phyloP scores from a whole-genome alignment of 2,113 vertebrate species.

The Etheostoma spectabile region DNA sequence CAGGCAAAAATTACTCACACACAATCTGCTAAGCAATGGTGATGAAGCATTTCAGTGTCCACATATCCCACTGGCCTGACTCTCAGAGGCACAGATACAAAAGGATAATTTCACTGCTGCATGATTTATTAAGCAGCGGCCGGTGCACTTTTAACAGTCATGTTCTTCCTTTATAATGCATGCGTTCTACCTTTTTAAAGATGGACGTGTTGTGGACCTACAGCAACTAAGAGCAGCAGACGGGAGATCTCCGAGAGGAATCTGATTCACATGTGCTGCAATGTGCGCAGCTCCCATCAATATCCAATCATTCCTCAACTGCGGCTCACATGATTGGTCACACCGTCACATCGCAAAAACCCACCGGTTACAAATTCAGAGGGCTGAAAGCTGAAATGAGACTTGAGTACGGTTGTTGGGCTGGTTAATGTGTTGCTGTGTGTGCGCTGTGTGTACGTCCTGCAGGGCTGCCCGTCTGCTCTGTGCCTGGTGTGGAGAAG shows the following conservation, averaged over 20 bases:
- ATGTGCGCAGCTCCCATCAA: constrained; percentile 55
- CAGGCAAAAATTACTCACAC: constrained; percentile 33
- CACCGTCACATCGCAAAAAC: constrained; percentile 30
- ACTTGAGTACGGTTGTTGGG: constrained; percentile 3
- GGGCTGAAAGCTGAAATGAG: constrained; percentile 27
- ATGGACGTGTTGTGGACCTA: constrained; percentile 37
- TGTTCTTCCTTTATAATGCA: constrained; percentile 74
- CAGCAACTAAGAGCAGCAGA: constrained; percentile 24
- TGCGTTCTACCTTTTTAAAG: constrained; percentile 45
- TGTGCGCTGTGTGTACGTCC: constrained; percentile 55
- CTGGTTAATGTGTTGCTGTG: constrained; percentile 20
- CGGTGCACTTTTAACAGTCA: constrained; percentile 66
- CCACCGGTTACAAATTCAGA: constrained; percentile 41
- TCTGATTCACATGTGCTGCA: constrained; percentile 41
- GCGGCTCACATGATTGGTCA: constrained; percentile 48
- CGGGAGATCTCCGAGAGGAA: constrained; percentile 13
- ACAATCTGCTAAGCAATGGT: constrained; percentile 31
- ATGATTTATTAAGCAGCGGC: constrained; percentile 69
- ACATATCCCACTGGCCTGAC: constrained; percentile 4
- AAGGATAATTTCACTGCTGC: constrained; percentile 66
- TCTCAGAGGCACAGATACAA: constrained; percentile 39
- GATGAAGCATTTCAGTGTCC: constrained; percentile 27
- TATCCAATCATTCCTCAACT: constrained; percentile 55
- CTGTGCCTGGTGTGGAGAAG: constrained; percentile 61
- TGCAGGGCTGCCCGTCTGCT: constrained; percentile 73